A percentile compares a stretch with the other conserved stretches of the same genome.
Conservation (phyloP, 2,888 invertebrate species). For the Lamproptera curius region DNA sequence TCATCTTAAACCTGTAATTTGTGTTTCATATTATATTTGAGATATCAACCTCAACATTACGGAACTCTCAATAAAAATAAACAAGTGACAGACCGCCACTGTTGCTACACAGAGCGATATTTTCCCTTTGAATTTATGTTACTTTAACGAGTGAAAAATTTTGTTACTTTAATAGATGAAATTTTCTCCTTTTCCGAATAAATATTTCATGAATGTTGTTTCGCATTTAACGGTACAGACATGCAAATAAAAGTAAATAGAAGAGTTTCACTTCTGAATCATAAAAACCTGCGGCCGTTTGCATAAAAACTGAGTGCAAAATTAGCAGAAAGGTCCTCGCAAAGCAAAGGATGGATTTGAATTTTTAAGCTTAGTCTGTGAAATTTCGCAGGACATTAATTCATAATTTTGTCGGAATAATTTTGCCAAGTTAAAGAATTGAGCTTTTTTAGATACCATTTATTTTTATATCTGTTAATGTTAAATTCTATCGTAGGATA, state of each 20-base stretch:
- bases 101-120: too few species aligned
- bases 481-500: too few species aligned
- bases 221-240: slow-evolving; percentile 33
- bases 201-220: slow-evolving; percentile 22
- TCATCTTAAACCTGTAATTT: too few species aligned
- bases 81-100: too few species aligned
- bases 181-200: slow-evolving; percentile 14
- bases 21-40: too few species aligned
- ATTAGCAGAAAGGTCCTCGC: slow-evolving; percentile 43
- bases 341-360: slow-evolving; percentile 37
- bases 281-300: slow-evolving; percentile 28
- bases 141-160: neutral
- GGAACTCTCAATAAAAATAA: slow-evolving; percentile 4
- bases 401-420: slow-evolving; percentile 5
- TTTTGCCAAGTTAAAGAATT: slow-evolving; percentile 12
- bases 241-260: slow-evolving; percentile 33
- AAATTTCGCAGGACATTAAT: slow-evolving; percentile 25
- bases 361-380: slow-evolving; percentile 27
- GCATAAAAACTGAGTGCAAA: slow-evolving; percentile 42
- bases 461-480: too few species aligned
- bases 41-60: too few species aligned
- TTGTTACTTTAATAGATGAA: slow-evolving; percentile 3
- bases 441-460: too few species aligned
- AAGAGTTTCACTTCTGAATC: slow-evolving; percentile 34
- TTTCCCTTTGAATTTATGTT: slow-evolving; percentile 8